Conservation (phyloP, 1,140 invertebrate genomes). For the Araneus ventricosus region DNA sequence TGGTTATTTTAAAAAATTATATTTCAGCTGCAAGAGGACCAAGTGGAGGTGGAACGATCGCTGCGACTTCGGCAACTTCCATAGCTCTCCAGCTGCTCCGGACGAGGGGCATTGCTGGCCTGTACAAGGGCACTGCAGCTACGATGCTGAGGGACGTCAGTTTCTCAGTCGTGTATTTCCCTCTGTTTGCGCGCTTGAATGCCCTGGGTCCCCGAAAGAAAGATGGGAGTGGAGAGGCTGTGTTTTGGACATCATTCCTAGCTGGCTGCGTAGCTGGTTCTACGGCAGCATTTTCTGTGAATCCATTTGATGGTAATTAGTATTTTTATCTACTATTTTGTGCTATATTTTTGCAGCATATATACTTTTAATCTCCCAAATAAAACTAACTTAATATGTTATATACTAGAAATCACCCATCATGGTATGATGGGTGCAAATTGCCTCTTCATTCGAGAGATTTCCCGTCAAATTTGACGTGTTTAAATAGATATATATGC, state of each 20-base stretch:
- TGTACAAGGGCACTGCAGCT: slow-evolving; percentile 97
- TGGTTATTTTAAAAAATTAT: neutral
- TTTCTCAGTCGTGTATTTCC: slow-evolving; percentile 99
- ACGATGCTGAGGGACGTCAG: slow-evolving; percentile 96
- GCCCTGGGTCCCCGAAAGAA: slow-evolving; percentile 89
- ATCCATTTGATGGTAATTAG: slow-evolving; percentile 91
- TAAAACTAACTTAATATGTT: too few species aligned
- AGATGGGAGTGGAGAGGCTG: slow-evolving; percentile 85
- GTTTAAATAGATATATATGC: too few species aligned
- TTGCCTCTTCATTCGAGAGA: too few species aligned
- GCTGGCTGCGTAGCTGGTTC: slow-evolving; percentile 94
- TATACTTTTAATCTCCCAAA: neutral
- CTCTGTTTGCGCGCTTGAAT: slow-evolving; percentile 97
- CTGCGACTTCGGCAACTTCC: slow-evolving; percentile 87
- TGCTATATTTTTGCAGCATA: neutral
- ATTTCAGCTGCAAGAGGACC: slow-evolving; percentile 77
- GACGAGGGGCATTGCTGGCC: slow-evolving; percentile 92
- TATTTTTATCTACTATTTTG: neutral
- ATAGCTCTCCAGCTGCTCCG: slow-evolving; percentile 89
- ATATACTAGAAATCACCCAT: too few species aligned
- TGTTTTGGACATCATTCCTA: slow-evolving; percentile 95
- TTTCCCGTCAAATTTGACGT: too few species aligned
- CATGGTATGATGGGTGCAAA: too few species aligned
- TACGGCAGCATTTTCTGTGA: slow-evolving; percentile 92
- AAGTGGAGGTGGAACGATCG: slow-evolving; percentile 82